phyloP scores from a whole-genome alignment of 2,888 invertebrate species.

The Drosophila crucigera region DNA sequence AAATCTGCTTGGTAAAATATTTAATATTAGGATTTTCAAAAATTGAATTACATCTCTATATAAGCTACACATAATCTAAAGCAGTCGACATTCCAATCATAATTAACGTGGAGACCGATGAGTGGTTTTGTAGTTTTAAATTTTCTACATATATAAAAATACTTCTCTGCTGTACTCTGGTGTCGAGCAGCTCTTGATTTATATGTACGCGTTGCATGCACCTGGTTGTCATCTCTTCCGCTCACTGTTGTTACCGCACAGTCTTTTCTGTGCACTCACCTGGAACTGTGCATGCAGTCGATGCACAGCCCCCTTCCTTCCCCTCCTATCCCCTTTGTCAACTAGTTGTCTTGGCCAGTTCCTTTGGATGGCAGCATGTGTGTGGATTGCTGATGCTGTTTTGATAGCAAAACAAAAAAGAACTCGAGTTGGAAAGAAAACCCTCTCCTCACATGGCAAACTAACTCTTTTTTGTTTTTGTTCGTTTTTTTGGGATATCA shows the following conservation, averaged over 20 bases:
- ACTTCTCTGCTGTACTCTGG: conserved; percentile 6
- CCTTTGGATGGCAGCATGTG: conserved; percentile 19
- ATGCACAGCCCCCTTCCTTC: background rate
- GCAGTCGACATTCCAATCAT: background rate
- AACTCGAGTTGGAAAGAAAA: conserved; percentile 37
- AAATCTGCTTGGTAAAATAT: background rate
- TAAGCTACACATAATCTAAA: background rate
- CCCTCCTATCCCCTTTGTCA: background rate
- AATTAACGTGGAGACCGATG: conserved; percentile 2
- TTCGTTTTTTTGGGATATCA: conserved; percentile 59
- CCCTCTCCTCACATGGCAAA: conserved; percentile 65
- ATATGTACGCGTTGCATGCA: conserved; percentile 60
- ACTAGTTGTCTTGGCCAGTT: conserved; percentile 28
- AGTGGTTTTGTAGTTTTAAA: background rate
- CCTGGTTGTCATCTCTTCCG: conserved; percentile 65
- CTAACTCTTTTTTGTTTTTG: conserved; percentile 32
- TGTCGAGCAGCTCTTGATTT: conserved; percentile 42
- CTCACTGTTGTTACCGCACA: conserved; percentile 56
- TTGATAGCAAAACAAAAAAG: conserved; percentile 54
- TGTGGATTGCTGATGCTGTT: conserved; percentile 52
- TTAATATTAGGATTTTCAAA: background rate
- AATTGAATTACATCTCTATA: background rate
- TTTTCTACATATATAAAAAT: conserved; percentile 1
- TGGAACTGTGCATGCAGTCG: conserved; percentile 55
- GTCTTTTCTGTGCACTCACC: conserved; percentile 49